A percentile compares a stretch with the other conserved stretches of the same genome.
phyloP scores from a whole-genome alignment of 2,888 invertebrate genomes.

The Camptogramma bilineatum region DNA sequence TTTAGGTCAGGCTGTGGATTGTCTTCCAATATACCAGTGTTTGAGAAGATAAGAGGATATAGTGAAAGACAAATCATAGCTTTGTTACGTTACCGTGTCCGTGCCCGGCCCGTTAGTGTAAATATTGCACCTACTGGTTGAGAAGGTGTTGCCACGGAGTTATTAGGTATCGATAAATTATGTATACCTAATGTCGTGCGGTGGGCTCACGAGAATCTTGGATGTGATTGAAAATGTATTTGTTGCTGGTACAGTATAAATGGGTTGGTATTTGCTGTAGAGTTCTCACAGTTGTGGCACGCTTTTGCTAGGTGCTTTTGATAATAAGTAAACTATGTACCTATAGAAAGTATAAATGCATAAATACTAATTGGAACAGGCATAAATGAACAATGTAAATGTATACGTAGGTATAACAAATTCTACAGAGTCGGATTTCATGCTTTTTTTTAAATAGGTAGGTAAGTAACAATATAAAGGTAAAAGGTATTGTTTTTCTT shows the following conservation, averaged over 20 bases:
- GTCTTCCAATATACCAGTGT: too few species aligned
- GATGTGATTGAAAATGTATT: conserved; percentile 15
- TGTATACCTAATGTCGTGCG: conserved; percentile 24
- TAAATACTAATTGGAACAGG: too few species aligned
- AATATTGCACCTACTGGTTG: background rate
- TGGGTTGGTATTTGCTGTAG: background rate
- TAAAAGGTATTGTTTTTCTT: too few species aligned
- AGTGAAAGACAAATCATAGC: background rate
- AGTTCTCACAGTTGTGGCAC: too few species aligned
- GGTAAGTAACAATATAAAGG: too few species aligned
- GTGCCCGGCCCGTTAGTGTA: background rate
- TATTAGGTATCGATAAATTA: conserved; percentile 21
- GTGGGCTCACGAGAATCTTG: conserved; percentile 18
- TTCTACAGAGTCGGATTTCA: too few species aligned
- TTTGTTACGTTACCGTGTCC: background rate
- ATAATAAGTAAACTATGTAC: too few species aligned
- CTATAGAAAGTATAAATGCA: too few species aligned
- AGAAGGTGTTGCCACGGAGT: conserved; percentile 10
- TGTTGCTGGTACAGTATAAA: background rate
- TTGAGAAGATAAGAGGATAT: background rate
- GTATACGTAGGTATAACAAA: too few species aligned
- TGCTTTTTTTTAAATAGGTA: too few species aligned
- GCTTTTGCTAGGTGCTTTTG: background rate
- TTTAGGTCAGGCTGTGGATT: too few species aligned
- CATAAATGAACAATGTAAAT: too few species aligned